phyloP scores from a whole-genome alignment of 1,140 invertebrate genomes.

The Centruroides vittatus region DNA sequence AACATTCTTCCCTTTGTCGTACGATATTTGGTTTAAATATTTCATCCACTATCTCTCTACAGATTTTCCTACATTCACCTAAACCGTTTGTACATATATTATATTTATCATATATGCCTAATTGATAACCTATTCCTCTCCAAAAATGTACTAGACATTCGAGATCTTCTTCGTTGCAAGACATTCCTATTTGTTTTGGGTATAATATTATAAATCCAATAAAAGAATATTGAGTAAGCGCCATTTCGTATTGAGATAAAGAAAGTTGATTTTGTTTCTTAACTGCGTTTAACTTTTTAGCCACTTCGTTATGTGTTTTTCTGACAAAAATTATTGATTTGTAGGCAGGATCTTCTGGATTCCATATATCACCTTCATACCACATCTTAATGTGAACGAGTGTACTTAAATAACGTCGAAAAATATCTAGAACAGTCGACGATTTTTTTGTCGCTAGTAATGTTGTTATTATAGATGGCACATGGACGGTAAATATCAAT shows the following conservation, averaged over 20 bases:
- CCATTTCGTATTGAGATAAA: slow-evolving; percentile 27
- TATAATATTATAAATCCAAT: slow-evolving; percentile 23
- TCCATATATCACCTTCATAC: slow-evolving; percentile 49
- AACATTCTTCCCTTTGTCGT: neutral
- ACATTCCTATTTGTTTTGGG: slow-evolving; percentile 20
- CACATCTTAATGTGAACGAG: slow-evolving; percentile 52
- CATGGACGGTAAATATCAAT: slow-evolving; percentile 16
- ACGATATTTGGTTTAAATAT: neutral
- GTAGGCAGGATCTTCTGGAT: slow-evolving; percentile 27
- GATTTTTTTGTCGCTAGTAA: slow-evolving; percentile 34
- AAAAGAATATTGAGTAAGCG: slow-evolving; percentile 25
- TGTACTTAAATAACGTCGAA: slow-evolving; percentile 57
- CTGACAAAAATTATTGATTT: slow-evolving; percentile 33
- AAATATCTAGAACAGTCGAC: slow-evolving; percentile 40
- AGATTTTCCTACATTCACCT: slow-evolving; percentile 27
- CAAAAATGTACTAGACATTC: slow-evolving; percentile 64
- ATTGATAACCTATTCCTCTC: slow-evolving; percentile 56
- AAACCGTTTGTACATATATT: slow-evolving; percentile 38
- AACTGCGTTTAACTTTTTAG: slow-evolving; percentile 30
- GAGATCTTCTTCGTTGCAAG: slow-evolving; percentile 35
- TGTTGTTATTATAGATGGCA: slow-evolving; percentile 20
- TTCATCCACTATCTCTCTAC: slow-evolving; percentile 25
- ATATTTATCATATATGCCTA: slow-evolving; percentile 61
- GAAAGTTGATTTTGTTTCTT: neutral
- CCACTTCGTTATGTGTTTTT: slow-evolving; percentile 29